Evolutionary conservation across 1,140 invertebrate species (phyloP), one percentile per base, ranked within the genome.

Genomic region (Ceratosolen fusciceps): DNA sequence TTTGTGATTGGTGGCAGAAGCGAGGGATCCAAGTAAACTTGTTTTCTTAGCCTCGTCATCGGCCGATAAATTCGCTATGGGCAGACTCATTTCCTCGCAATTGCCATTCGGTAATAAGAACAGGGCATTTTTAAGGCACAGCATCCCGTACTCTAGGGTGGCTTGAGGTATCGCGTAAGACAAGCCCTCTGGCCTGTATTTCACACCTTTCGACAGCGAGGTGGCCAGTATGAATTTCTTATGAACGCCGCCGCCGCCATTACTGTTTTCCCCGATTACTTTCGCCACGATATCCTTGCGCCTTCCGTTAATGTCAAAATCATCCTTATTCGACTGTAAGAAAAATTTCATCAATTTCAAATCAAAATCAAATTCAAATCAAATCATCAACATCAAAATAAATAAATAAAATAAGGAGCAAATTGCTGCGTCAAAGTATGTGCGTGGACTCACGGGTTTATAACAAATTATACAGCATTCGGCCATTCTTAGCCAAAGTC

Each of bases 401-500:
- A 52, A 31, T 39, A 70, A 80, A 80, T 62, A 62, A 79, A 31
- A 47, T 74, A n/a, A n/a, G n/a, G n/a, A n/a, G n/a, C n/a, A n/a
- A n/a, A n/a, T n/a, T n/a, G n/a, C 49, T 34, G 75, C 77, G 26
- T 39, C 24, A 26, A 65, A 52, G 43, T 77, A 72, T 82, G 77
- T 71, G 70, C 47, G 74, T n/a, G n/a, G 67, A 87, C 87, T 91
- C 88, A 95, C 94, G 70, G 91, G 86, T 91, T 95, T 94, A 80
- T 95, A 91, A 58, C 92, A 91, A 88, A 93, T 92, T 75, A 96
- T 94, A 88, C 96, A 98, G 86, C 97, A 98, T 90, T 99, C 98
- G 0, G 98, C 96, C 83, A 99, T 91, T 82, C 97, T 92, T 43
- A 98, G 88, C 98, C 98, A 99, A 5, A 99, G 91, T 70, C 96